These are phyloP conservation scores for Diarsia mendica DNA, from an alignment of 2,888 invertebrate genomes.

Conservation along the genomic window DNA sequence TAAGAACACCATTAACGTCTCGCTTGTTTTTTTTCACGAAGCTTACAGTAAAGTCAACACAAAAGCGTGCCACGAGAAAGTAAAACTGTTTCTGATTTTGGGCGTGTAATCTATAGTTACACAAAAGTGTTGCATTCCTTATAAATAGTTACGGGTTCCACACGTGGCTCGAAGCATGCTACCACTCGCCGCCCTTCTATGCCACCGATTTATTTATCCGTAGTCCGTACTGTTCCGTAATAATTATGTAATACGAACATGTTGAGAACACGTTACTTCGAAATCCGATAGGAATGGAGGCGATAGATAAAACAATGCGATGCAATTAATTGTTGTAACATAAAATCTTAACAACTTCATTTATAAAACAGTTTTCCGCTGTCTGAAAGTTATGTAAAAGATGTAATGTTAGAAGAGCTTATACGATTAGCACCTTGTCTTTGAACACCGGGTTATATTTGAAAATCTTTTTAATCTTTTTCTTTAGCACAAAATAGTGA, in stretches of 20 bases:
- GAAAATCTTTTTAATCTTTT: no score
- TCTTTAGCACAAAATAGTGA: slow-evolving; percentile 13
- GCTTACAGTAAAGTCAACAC: slow-evolving; percentile 51
- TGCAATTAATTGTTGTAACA: slow-evolving; percentile 37
- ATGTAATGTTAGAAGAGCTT: neutral
- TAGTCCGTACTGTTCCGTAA: slow-evolving; percentile 58
- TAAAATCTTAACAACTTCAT: slow-evolving; percentile 29
- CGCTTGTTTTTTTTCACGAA: slow-evolving; percentile 49
- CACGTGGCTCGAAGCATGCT: slow-evolving; percentile 74
- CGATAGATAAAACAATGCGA: slow-evolving; percentile 32
- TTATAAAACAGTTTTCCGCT: slow-evolving; percentile 7
- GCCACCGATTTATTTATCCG: slow-evolving; percentile 65
- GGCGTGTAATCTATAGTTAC: slow-evolving; percentile 48
- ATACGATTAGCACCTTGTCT: neutral
- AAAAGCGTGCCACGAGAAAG: slow-evolving; percentile 34
- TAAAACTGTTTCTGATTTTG: slow-evolving; percentile 55
- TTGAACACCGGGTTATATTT: neutral
- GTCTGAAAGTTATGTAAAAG: slow-evolving; percentile 6
- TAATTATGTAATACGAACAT: slow-evolving; percentile 57
- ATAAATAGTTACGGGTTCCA: slow-evolving; percentile 77
- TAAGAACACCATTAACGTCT: slow-evolving; percentile 60
- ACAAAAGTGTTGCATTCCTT: slow-evolving; percentile 66
- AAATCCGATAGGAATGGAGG: slow-evolving; percentile 44
- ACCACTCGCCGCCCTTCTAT: slow-evolving; percentile 72
- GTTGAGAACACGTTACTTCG: slow-evolving; percentile 49